Conservation (phyloP, 2,797 vertebrate species). For the Eupleurogrammus muticus region DNA sequence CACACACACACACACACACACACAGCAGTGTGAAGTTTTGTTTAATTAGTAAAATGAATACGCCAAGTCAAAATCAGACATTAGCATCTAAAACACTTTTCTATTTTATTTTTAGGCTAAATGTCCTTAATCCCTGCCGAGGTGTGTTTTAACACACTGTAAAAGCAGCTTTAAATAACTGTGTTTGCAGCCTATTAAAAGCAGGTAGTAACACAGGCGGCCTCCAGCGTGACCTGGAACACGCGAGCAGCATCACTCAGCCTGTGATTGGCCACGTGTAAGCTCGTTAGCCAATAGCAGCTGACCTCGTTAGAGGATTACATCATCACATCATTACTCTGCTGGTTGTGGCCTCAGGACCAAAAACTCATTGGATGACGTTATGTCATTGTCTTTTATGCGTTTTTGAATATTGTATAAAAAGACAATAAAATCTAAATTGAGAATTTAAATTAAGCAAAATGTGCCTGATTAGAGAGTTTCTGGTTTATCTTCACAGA, state of each 20-base stretch:
- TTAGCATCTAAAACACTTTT: too few relatives aligned
- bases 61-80: too few relatives aligned
- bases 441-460: too few relatives aligned
- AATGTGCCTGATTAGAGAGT: not conserved
- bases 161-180: constrained; percentile 3
- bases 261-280: constrained; percentile 26
- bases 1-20: too few relatives aligned
- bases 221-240: constrained; percentile 10
- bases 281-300: constrained; percentile 56
- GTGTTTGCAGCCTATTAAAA: constrained; percentile 19
- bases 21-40: too few relatives aligned
- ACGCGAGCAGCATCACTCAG: not conserved
- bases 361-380: too few relatives aligned
- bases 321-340: constrained; percentile 54
- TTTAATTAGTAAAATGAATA: too few relatives aligned
- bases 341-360: constrained; percentile 20
- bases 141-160: too few relatives aligned
- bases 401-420: too few relatives aligned
- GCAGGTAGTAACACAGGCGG: not conserved
- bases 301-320: constrained; percentile 38
- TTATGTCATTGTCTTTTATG: constrained; percentile 1
- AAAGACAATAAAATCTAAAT: too few relatives aligned
- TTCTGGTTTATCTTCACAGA: constrained; percentile 78
- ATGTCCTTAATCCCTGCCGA: too few relatives aligned
- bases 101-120: too few relatives aligned